phyloP scores from a whole-genome alignment of 2,113 vertebrate species.

The Rhinolophus ferrumequinum region DNA sequence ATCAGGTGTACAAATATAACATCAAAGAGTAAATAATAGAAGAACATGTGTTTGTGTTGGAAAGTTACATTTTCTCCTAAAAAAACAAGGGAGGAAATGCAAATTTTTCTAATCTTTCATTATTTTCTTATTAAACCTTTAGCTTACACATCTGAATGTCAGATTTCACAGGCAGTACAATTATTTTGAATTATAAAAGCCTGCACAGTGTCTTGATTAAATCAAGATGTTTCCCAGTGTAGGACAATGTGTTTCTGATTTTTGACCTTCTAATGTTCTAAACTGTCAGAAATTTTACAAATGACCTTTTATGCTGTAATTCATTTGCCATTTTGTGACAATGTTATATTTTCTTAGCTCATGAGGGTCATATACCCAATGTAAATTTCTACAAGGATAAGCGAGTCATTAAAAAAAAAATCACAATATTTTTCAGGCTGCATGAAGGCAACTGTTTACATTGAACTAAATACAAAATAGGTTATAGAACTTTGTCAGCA shows the following conservation, averaged over 20 bases:
- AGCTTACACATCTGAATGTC: conserved; percentile 34
- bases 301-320: conserved; percentile 77
- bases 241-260: conserved; percentile 72
- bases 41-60: background rate
- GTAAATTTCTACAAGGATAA: conserved; percentile 74
- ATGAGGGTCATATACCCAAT: conserved; percentile 19
- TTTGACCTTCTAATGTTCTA: conserved; percentile 80
- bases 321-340: conserved; percentile 77
- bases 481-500: background rate
- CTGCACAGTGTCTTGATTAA: background rate
- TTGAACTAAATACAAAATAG: background rate
- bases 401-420: conserved; percentile 38
- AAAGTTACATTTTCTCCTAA: conserved; percentile 52
- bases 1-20: conserved; percentile 46
- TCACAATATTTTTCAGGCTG: background rate
- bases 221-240: conserved; percentile 50
- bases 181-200: conserved; percentile 75
- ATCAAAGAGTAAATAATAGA: conserved; percentile 51
- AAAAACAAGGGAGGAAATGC: conserved; percentile 52
- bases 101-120: conserved; percentile 59
- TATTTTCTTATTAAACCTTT: conserved; percentile 71
- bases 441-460: background rate
- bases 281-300: conserved; percentile 77
- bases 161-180: conserved; percentile 69
- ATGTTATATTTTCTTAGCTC: conserved; percentile 59